These are phyloP conservation scores for Alauda arvensis DNA, from an alignment of 2,797 vertebrate genomes.

Conservation along the genomic window DNA sequence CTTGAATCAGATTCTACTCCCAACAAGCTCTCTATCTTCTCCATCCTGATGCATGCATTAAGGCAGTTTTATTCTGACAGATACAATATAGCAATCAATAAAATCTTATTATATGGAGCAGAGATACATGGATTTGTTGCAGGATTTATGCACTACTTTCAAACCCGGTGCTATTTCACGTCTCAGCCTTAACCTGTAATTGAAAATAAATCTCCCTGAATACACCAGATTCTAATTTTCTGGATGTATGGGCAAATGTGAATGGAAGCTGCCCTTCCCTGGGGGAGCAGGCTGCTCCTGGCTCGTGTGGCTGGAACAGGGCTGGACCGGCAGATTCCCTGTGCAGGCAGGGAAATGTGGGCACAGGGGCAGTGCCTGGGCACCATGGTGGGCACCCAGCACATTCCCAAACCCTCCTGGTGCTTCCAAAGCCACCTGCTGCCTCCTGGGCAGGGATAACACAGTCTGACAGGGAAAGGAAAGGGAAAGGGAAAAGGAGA, in stretches of 20 bases:
- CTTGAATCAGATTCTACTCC: constrained; percentile 36
- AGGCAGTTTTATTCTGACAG: constrained; percentile 67
- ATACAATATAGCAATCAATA: constrained; percentile 63
- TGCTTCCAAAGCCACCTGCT: rapidly evolving
- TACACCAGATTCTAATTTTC: constrained; percentile 42
- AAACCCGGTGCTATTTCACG: constrained; percentile 32
- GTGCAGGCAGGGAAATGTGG: neutral
- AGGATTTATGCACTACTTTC: constrained; percentile 58
- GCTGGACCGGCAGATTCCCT: neutral
- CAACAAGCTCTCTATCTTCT: constrained; percentile 43
- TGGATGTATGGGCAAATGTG: constrained; percentile 21
- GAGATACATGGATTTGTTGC: constrained; percentile 55
- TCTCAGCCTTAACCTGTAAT: constrained; percentile 62
- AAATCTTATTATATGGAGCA: constrained; percentile 61
- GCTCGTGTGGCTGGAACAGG: neutral
- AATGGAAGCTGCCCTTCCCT: neutral
- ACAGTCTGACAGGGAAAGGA: neutral
- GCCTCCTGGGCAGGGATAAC: neutral
- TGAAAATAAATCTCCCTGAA: constrained; percentile 67
- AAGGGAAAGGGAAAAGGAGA: rapidly evolving
- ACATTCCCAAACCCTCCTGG: rapidly evolving
- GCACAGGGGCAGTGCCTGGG: neutral
- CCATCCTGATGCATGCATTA: constrained; percentile 42
- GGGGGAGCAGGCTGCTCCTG: neutral
- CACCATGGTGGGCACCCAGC: rapidly evolving